Percentiles rank a stretch among this genome's conserved stretches.
These are phyloP conservation scores for Orchesella cincta DNA, from an alignment of 1,140 invertebrate genomes.

Conservation along the genomic window DNA sequence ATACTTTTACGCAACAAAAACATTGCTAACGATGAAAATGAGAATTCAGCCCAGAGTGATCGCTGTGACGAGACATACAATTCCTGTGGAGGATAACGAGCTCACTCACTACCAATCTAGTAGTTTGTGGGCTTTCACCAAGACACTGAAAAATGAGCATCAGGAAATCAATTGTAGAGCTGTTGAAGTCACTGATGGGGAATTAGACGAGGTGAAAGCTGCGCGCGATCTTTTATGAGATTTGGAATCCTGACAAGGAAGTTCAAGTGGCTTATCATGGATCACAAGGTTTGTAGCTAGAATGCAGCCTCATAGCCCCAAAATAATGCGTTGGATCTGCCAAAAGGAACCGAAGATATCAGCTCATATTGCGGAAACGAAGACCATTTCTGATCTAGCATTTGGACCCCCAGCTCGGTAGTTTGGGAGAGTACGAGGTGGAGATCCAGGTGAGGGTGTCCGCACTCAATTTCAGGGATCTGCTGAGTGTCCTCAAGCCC, in stretches of 20 bases:
- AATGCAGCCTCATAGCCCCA: not conserved
- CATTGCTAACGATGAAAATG: not conserved
- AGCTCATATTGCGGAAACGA: not conserved
- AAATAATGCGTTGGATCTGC: not conserved
- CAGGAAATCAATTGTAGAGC: not conserved
- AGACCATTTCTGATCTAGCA: not conserved
- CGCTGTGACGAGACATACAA: not conserved
- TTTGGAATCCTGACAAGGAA: not conserved
- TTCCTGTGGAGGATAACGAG: not conserved
- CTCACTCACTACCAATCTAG: not conserved
- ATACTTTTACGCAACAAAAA: not conserved
- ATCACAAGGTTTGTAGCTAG: not conserved
- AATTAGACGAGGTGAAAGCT: not conserved
- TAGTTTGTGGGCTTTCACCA: not conserved
- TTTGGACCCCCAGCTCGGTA: not conserved
- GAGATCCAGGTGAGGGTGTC: not conserved
- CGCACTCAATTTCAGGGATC: slow-evolving; percentile 9
- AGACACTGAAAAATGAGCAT: not conserved
- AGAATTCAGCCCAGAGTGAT: not conserved
- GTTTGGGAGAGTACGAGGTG: not conserved
- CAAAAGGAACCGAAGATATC: not conserved
- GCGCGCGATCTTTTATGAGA: slow-evolving; percentile 1
- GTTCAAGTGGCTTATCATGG: not conserved
- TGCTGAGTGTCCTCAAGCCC: slow-evolving; percentile 1
- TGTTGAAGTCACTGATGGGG: not conserved